Conservation (phyloP, 1,140 invertebrate species). For the Onthophagus taurus region DNA sequence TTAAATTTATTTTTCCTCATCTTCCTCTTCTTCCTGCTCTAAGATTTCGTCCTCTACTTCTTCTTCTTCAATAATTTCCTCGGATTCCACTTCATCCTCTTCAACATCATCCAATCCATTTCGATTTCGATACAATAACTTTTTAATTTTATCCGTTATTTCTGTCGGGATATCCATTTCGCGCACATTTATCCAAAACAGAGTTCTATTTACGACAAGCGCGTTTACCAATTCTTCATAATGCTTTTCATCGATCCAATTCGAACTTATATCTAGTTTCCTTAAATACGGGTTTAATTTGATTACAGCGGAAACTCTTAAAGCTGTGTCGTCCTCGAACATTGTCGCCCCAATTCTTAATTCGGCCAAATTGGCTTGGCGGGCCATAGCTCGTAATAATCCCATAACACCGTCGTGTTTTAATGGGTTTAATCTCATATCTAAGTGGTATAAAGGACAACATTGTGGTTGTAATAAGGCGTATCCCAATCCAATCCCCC, state of each 20-base stretch:
- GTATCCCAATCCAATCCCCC: conserved; percentile 25
- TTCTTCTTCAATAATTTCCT: not conserved
- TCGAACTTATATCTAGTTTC: conserved; percentile 33
- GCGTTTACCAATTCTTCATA: not conserved
- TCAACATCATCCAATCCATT: conserved; percentile 6
- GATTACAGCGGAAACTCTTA: conserved; percentile 30
- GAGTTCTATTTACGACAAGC: not conserved
- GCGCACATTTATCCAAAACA: conserved; percentile 1
- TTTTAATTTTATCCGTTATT: not conserved
- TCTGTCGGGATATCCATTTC: conserved; percentile 4
- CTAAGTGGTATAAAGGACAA: conserved; percentile 26
- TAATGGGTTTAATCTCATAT: conserved; percentile 35
- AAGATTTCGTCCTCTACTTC: not conserved
- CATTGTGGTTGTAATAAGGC: conserved; percentile 22
- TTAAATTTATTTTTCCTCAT: not conserved
- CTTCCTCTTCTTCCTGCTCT: not conserved
- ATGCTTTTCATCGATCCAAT: conserved; percentile 29
- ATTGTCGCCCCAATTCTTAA: conserved; percentile 30
- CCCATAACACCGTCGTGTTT: conserved; percentile 31
- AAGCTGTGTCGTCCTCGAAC: conserved; percentile 26
- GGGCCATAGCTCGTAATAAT: conserved; percentile 31
- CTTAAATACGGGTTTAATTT: conserved; percentile 28
- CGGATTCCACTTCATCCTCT: not conserved
- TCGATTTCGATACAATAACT: conserved; percentile 1
- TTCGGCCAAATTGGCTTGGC: conserved; percentile 24